phyloP scores from a whole-genome alignment of 2,888 invertebrate species.

The Zhuqinia jingwanae region DNA sequence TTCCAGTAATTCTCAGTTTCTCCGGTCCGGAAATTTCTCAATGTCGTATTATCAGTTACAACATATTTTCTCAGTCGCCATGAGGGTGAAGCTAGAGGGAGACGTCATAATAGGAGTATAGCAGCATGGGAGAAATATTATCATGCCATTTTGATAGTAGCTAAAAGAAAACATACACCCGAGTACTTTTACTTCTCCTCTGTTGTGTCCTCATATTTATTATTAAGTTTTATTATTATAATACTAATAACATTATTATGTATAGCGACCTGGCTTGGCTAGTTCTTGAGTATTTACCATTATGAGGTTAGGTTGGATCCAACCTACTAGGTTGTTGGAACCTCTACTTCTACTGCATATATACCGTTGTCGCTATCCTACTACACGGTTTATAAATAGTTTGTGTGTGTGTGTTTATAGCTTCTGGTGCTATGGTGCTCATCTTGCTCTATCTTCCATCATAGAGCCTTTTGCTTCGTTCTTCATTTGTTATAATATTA shows the following conservation, averaged over 20 bases:
- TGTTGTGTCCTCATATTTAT: not conserved
- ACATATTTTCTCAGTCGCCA: conserved; percentile 66
- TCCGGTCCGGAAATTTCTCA: conserved; percentile 72
- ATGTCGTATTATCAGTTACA: conserved; percentile 70
- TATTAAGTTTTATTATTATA: no score
- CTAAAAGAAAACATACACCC: not conserved
- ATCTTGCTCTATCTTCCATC: not conserved
- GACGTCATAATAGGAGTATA: conserved; percentile 9
- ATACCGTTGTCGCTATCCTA: no score
- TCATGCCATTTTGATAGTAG: not conserved
- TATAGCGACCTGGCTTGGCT: not conserved
- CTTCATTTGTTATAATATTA: conserved; percentile 1
- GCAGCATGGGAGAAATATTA: conserved; percentile 10
- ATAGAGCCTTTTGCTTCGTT: not conserved
- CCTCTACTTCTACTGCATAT: not conserved
- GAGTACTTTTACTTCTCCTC: not conserved
- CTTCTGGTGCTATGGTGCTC: not conserved
- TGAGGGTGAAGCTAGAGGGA: conserved; percentile 23
- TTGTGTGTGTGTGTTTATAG: not conserved
- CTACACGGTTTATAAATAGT: no score
- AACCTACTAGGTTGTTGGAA: not conserved
- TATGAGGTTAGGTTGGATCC: not conserved
- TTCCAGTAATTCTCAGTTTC: conserved; percentile 66
- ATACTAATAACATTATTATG: conserved; percentile 3
- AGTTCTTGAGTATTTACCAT: not conserved